Evolutionary conservation across 2,888 invertebrate species (phyloP).

Genomic region (Xylota segnis): DNA sequence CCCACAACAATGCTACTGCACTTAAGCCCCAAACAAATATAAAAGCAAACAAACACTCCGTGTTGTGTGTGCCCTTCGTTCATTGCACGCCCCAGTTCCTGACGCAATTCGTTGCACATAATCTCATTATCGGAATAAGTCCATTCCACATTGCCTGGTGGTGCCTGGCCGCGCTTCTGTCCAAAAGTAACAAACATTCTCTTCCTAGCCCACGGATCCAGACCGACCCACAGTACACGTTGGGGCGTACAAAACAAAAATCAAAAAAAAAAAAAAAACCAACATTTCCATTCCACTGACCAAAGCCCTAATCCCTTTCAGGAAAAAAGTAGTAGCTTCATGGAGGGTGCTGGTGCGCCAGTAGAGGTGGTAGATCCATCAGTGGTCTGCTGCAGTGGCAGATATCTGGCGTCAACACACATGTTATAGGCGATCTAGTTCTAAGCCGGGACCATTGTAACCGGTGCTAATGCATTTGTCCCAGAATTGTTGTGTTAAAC

Average conservation of each 20-base stretch:
- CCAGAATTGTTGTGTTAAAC: constrained; percentile 58
- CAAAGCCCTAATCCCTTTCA: constrained; percentile 63
- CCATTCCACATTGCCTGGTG: constrained; percentile 20
- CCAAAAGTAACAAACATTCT: constrained; percentile 48
- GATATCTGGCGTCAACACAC: constrained; percentile 75
- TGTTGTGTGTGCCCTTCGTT: constrained; percentile 56
- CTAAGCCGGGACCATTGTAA: constrained; percentile 57
- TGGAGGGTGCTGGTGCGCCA: background rate
- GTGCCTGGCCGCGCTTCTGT: constrained; percentile 3
- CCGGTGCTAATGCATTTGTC: constrained; percentile 73
- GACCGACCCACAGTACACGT: background rate
- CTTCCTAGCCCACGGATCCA: constrained; percentile 46
- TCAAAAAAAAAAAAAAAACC: too few species aligned
- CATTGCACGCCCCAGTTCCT: constrained; percentile 74
- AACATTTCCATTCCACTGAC: constrained; percentile 63
- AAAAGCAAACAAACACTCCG: constrained; percentile 56
- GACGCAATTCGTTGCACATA: constrained; percentile 79
- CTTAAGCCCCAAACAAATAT: constrained; percentile 63
- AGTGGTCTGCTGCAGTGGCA: constrained; percentile 66
- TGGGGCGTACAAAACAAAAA: constrained; percentile 14
- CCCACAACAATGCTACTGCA: constrained; percentile 74
- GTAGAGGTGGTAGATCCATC: constrained; percentile 46
- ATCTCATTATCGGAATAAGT: constrained; percentile 79
- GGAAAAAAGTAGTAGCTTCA: constrained; percentile 13
- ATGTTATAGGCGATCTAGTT: constrained; percentile 59